Conservation (phyloP, 2,797 vertebrate genomes). For the Poecilia velifera region DNA sequence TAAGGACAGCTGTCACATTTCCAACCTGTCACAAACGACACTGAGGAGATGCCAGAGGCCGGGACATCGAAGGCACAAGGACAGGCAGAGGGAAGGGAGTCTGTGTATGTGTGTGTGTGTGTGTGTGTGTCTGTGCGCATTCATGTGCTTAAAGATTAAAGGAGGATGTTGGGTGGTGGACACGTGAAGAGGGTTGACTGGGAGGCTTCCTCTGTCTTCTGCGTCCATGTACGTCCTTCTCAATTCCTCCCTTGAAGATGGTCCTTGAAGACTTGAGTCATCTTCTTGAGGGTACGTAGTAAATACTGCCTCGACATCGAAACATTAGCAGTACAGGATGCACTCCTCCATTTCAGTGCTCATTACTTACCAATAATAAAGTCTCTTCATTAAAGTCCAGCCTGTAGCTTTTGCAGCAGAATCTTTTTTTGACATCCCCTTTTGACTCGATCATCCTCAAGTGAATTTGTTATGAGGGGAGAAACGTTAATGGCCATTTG, state of each 20-base stretch:
- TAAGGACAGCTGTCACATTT: slow-evolving; percentile 85
- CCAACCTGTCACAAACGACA: slow-evolving; percentile 76
- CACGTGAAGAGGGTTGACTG: slow-evolving; percentile 70
- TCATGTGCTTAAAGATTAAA: slow-evolving; percentile 53
- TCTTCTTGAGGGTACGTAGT: slow-evolving; percentile 50
- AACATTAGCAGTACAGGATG: slow-evolving; percentile 58
- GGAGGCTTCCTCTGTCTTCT: slow-evolving; percentile 71
- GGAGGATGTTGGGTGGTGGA: slow-evolving; percentile 55
- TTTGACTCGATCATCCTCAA: slow-evolving; percentile 58
- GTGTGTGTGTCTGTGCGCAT: slow-evolving; percentile 13
- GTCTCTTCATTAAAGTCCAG: slow-evolving; percentile 74
- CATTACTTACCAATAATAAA: slow-evolving; percentile 73
- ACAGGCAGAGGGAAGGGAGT: slow-evolving; percentile 62
- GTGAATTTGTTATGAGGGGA: slow-evolving; percentile 61
- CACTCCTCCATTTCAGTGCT: slow-evolving; percentile 64
- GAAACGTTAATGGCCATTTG: slow-evolving; percentile 59
- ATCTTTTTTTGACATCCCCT: slow-evolving; percentile 54
- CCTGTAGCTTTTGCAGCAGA: slow-evolving; percentile 65
- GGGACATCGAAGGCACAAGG: slow-evolving; percentile 70
- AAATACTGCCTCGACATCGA: slow-evolving; percentile 62
- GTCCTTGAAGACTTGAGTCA: slow-evolving; percentile 75
- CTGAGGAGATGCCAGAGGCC: slow-evolving; percentile 75
- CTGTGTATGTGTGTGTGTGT: slow-evolving; percentile 21
- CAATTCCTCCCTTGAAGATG: slow-evolving; percentile 56
- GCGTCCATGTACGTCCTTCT: slow-evolving; percentile 45